Percentiles rank a stretch among this genome's conserved stretches.
phyloP scores from a whole-genome alignment of 2,888 invertebrate species.

The Dioctria rufipes region DNA sequence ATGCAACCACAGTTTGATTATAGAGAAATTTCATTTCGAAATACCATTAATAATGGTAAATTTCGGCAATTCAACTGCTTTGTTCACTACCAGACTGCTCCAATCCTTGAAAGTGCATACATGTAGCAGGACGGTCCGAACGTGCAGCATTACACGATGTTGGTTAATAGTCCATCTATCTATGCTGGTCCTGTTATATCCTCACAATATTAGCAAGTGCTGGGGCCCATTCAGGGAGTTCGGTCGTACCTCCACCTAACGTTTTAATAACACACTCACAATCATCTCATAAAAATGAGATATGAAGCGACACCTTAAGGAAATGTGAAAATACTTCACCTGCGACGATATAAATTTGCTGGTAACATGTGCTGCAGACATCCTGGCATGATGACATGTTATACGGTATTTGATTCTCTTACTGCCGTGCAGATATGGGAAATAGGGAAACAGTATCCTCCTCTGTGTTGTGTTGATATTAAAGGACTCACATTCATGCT shows the following conservation, averaged over 20 bases:
- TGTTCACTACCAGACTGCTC: neutral
- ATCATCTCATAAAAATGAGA: constrained; percentile 41
- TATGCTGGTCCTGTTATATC: neutral
- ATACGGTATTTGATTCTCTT: constrained; percentile 31
- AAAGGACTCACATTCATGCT: neutral
- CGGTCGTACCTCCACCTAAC: constrained; percentile 16
- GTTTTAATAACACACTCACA: constrained; percentile 44
- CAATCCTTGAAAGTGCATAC: neutral
- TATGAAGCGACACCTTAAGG: constrained; percentile 42
- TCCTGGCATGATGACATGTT: constrained; percentile 23
- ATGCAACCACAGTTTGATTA: constrained; percentile 1
- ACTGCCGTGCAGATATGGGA: neutral
- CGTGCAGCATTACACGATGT: neutral
- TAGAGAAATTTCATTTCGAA: constrained; percentile 10
- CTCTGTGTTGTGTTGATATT: constrained; percentile 6
- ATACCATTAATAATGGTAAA: constrained; percentile 17
- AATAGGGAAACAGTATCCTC: neutral
- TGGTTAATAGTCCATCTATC: neutral
- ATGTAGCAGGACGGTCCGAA: neutral
- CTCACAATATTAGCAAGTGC: too few species aligned
- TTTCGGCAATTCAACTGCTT: neutral
- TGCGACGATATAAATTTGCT: constrained; percentile 47
- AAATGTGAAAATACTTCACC: constrained; percentile 41
- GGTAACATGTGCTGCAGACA: constrained; percentile 43
- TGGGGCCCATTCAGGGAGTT: neutral